These are phyloP conservation scores for Athripsodes cinereus DNA, from an alignment of 2,888 invertebrate genomes.

Conservation along the genomic window DNA sequence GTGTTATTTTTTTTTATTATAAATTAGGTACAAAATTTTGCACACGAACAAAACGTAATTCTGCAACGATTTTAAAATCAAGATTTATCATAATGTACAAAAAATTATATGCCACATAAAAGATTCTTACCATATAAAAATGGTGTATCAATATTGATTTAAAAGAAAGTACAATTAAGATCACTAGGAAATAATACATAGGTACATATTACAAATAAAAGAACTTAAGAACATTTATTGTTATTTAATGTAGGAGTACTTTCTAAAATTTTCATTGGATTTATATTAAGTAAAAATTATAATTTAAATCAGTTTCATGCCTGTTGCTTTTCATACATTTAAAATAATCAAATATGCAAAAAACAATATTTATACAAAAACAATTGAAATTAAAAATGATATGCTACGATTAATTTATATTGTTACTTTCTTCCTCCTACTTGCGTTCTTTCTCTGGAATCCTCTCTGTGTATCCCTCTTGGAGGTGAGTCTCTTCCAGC, in stretches of 20 bases:
- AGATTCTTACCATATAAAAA: not conserved
- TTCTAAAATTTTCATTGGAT: too few relatives aligned
- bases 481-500: conserved; percentile 45
- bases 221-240: too few relatives aligned
- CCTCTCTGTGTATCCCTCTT: conserved; percentile 41
- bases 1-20: too few relatives aligned
- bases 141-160: not conserved
- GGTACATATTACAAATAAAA: too few relatives aligned
- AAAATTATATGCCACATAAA: not conserved
- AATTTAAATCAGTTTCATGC: too few relatives aligned
- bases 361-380: not conserved
- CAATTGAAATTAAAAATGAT: not conserved
- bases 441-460: conserved; percentile 40
- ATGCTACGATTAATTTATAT: not conserved
- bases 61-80: too few relatives aligned
- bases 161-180: not conserved
- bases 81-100: not conserved
- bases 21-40: too few relatives aligned
- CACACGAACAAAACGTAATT: too few relatives aligned
- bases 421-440: conserved; percentile 26
- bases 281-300: too few relatives aligned
- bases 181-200: not conserved
- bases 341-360: not conserved
- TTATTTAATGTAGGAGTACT: too few relatives aligned
- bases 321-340: not conserved